Conservation (phyloP, 2,113 vertebrate genomes). For the Pipa parva region DNA sequence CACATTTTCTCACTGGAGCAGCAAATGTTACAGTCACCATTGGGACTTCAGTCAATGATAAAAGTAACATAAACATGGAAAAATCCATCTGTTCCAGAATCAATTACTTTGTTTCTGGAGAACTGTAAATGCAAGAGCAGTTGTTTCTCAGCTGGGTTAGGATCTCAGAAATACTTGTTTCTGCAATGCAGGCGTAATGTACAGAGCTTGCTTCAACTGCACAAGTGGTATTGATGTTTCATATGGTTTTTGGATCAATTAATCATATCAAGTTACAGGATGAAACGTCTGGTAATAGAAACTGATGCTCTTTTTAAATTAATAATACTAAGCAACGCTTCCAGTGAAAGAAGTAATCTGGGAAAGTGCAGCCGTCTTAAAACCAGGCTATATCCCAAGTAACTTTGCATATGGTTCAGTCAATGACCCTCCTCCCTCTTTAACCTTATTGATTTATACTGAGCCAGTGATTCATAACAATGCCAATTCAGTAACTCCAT, state of each 20-base stretch:
- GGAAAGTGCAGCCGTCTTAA: slow-evolving; percentile 18
- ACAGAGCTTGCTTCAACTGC: neutral
- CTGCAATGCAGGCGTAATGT: neutral
- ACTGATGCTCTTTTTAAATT: neutral
- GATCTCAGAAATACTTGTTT: no score
- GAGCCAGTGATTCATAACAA: slow-evolving; percentile 8
- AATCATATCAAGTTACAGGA: neutral
- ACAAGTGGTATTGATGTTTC: neutral
- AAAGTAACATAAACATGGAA: no score
- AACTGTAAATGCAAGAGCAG: no score
- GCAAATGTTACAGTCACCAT: no score
- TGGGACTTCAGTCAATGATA: no score
- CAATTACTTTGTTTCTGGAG: no score
- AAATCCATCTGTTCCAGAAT: no score
- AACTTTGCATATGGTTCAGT: slow-evolving; percentile 18
- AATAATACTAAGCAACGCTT: slow-evolving; percentile 1
- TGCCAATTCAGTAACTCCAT: slow-evolving; percentile 8
- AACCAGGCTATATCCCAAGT: slow-evolving; percentile 15
- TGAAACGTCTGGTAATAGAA: neutral
- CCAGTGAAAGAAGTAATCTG: slow-evolving; percentile 10
- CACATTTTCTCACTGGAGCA: no score
- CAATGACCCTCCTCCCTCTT: slow-evolving; percentile 19
- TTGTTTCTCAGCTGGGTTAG: no score
- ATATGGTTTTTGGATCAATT: slow-evolving; percentile 7
- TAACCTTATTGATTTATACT: slow-evolving; percentile 34